Conservation (phyloP, 2,888 invertebrate genomes). For the Allygus modestus region DNA sequence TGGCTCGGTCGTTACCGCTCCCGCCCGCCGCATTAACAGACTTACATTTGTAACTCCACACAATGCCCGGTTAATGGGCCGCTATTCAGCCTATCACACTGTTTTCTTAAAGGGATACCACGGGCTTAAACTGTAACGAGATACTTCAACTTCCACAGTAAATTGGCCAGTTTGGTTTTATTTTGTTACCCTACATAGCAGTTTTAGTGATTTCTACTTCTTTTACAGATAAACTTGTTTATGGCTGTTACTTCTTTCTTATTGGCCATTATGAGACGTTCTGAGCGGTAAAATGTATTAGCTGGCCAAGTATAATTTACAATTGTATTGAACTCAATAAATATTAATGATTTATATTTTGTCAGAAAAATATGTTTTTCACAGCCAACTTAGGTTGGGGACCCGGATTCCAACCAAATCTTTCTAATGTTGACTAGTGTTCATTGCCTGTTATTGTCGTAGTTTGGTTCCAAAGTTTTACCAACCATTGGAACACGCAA, state of each 20-base stretch:
- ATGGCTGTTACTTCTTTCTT: not conserved
- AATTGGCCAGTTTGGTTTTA: not conserved
- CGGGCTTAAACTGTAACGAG: constrained; percentile 14
- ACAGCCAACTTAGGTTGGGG: too few species aligned
- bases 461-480: too few species aligned
- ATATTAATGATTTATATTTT: too few species aligned
- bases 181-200: not conserved
- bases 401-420: too few species aligned
- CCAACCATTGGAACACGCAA: too few species aligned
- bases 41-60: constrained; percentile 33
- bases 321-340: too few species aligned
- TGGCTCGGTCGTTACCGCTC: constrained; percentile 12
- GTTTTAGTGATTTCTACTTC: not conserved
- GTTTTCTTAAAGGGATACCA: constrained; percentile 12
- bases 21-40: constrained; percentile 41
- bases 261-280: too few species aligned
- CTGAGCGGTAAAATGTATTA: too few species aligned
- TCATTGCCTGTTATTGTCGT: too few species aligned
- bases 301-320: too few species aligned
- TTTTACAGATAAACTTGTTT: not conserved
- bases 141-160: not conserved
- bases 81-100: constrained; percentile 28
- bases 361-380: too few species aligned
- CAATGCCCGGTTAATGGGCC: constrained; percentile 29
- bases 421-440: too few species aligned